Base-by-base conservation (phyloP, 2,113 vertebrate species). In the Anthoscopus minutus region DNA sequence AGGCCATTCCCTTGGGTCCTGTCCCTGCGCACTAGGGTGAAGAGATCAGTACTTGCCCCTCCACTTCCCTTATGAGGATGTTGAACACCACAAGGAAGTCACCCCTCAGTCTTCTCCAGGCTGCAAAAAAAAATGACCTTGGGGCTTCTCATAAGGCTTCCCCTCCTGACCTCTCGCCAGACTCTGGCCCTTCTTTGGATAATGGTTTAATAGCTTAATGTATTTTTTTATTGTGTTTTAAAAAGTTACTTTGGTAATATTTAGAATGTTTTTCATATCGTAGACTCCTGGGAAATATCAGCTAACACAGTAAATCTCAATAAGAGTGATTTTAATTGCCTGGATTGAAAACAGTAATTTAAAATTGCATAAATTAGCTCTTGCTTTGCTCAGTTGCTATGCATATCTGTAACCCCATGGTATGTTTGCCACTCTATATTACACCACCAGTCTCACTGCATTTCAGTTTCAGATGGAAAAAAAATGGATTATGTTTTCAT, bases 31-130 rank as follows among this genome's bases (percentile, higher is more conserved):
- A 44, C 0, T 0, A 21, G 15, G 20, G 4, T 7, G 28, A 66
- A 58, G 45, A 33, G 15, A 51, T n/a, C 1, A 1, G 23, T 30
- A 5, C 7, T 19, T 53, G 2, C 1, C 10, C 3, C 8, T 58
- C 7, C 15, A 14, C 45, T n/a, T 58, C 23, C 6, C 11, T 37
- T 42, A 8, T 6, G 21, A 40, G 11, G 11, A 38, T n/a, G 14
- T 16, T 60, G 67, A 51, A 53, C 37, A 38, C 2, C 4, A 23
- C 6, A 24, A 11, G 10, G 19, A 20, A 15, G 10, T 66, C 24
- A 38, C 7, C 4, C 7, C 6, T 60, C 6, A 16, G n/a, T 17
- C 22, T 65, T 4, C 33, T 47, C n/a, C 9, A 71, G 20, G 31
- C 27, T 50, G 35, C n/a, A 79, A 38, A 69, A 22, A 69, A 22